Conservation (phyloP, 2,797 vertebrate species). For the Perodicticus potto region DNA sequence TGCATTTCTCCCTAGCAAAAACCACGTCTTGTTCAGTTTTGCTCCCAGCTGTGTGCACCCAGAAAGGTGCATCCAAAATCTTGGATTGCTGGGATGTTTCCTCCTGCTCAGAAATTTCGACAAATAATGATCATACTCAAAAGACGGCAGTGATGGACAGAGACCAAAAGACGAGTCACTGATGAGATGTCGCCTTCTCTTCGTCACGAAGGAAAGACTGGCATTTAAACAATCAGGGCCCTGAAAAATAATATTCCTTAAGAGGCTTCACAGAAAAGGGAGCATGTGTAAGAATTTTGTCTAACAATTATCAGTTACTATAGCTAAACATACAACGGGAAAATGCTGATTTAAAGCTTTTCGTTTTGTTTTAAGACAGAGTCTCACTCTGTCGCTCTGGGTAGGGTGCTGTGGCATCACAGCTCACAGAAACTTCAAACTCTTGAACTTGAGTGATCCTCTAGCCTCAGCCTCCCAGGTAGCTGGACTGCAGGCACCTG, state of each 20-base stretch:
- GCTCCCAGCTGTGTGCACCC: fast-evolving
- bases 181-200: not conserved
- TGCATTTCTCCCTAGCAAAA: not conserved
- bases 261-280: not conserved
- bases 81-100: not conserved
- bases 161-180: not conserved
- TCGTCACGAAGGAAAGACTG: not conserved
- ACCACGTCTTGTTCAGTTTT: fast-evolving
- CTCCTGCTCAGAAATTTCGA: not conserved
- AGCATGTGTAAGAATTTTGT: not conserved
- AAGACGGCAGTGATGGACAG: not conserved
- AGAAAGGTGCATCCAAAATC: not conserved
- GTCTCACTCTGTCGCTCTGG: too few relatives aligned
- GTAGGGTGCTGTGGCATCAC: too few relatives aligned
- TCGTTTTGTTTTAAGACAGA: too few relatives aligned
- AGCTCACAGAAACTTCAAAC: too few relatives aligned
- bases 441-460: too few relatives aligned
- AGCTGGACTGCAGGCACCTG: too few relatives aligned
- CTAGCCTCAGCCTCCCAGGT: too few relatives aligned
- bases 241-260: not conserved
- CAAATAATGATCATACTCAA: not conserved
- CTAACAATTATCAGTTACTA: not conserved
- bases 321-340: not conserved
- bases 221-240: not conserved
- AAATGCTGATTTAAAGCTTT: not conserved